Conservation (phyloP, 2,113 vertebrate genomes). For the Symphodus melops region DNA sequence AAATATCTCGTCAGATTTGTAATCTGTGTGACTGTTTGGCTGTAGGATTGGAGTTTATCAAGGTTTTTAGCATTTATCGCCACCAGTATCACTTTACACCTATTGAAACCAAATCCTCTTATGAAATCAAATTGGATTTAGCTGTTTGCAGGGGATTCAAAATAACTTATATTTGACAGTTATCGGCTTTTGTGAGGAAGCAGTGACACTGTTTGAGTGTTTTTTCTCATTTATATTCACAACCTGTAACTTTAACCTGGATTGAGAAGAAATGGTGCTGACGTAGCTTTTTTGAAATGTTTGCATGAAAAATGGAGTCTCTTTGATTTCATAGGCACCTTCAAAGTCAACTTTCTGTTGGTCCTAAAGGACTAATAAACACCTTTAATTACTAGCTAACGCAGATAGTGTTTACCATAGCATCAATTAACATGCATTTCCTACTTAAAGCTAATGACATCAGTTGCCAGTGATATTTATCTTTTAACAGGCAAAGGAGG, state of each 20-base stretch:
- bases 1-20: constrained; percentile 4
- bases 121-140: constrained; percentile 20
- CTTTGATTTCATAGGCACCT: not conserved
- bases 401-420: no score
- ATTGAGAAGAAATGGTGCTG: not conserved
- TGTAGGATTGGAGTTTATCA: not conserved
- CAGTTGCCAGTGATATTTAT: no score
- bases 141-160: constrained; percentile 24
- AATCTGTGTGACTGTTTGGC: constrained; percentile 5
- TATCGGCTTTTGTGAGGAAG: constrained; percentile 11
- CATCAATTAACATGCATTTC: no score
- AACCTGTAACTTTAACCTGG: not conserved
- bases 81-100: constrained; percentile 4
- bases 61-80: not conserved
- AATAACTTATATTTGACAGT: constrained; percentile 13
- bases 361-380: no score
- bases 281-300: not conserved
- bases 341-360: no score
- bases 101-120: constrained; percentile 28
- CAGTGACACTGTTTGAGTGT: not conserved
- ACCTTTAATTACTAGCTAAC: no score
- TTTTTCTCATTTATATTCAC: not conserved
- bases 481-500: no score
- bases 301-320: not conserved
- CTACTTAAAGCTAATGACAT: no score